These are phyloP conservation scores for Netelia inedita DNA, from an alignment of 2,888 invertebrate species.

Conservation along the genomic window DNA sequence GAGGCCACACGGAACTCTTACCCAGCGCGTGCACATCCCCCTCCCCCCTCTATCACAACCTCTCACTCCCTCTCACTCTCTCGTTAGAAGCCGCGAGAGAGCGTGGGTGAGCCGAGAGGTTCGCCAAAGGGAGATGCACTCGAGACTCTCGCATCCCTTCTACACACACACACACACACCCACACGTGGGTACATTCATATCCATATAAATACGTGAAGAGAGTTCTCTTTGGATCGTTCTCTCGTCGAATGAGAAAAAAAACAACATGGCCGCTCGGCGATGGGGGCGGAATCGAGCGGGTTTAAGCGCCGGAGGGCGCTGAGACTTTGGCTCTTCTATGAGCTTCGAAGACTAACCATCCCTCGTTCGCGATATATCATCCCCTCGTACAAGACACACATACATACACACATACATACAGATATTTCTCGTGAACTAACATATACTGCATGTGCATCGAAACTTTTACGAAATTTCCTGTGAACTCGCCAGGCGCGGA, in stretches of 20 bases:
- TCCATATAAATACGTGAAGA: neutral
- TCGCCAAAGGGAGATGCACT: constrained; percentile 82
- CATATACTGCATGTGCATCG: no score
- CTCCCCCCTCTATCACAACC: constrained; percentile 13
- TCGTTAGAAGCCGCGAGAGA: constrained; percentile 74
- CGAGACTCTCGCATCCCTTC: constrained; percentile 79
- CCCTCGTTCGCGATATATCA: constrained; percentile 55
- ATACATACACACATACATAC: constrained; percentile 10
- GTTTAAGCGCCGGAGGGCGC: constrained; percentile 64
- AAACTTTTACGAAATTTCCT: constrained; percentile 56
- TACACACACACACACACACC: neutral
- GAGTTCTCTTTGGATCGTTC: constrained; percentile 71
- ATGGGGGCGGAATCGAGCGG: constrained; percentile 15
- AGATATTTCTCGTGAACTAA: no score
- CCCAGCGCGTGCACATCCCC: constrained; percentile 14
- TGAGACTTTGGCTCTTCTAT: constrained; percentile 48
- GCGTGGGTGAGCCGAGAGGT: constrained; percentile 81
- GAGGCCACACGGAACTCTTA: constrained; percentile 11
- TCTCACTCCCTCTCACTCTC: constrained; percentile 66
- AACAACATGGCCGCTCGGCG: constrained; percentile 81
- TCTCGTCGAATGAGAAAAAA: constrained; percentile 73
- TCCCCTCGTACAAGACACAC: constrained; percentile 37
- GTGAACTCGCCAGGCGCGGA: constrained; percentile 14
- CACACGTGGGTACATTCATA: neutral
- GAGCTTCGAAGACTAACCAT: constrained; percentile 57